Percentiles rank a stretch among this genome's conserved stretches.
phyloP scores from a whole-genome alignment of 30 jellyfish, hydroid and myxozoan species.

The Chrysaora quinquecirrha region DNA sequence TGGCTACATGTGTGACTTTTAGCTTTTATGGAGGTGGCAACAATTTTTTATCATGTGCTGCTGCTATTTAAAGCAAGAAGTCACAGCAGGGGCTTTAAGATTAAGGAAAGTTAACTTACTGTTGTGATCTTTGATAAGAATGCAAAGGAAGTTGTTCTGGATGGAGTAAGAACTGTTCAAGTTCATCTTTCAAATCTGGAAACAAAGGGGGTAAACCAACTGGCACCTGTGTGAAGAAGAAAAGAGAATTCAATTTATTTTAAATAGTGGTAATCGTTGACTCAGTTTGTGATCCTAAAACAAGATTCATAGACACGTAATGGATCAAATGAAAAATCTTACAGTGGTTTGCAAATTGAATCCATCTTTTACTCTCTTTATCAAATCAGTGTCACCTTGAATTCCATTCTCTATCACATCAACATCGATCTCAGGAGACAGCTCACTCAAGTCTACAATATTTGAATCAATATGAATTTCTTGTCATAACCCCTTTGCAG shows the following conservation, averaged over 20 bases:
- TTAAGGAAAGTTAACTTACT: slow-evolving; percentile 37
- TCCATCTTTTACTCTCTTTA: slow-evolving; percentile 13
- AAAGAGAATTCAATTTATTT: too few relatives aligned
- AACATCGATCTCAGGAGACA: slow-evolving; percentile 65
- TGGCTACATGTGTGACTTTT: too few relatives aligned
- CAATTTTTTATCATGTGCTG: too few relatives aligned
- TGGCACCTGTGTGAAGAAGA: slow-evolving; percentile 65
- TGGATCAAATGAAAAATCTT: not conserved
- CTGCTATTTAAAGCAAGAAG: too few relatives aligned
- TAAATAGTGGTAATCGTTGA: too few relatives aligned
- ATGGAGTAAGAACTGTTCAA: slow-evolving; percentile 70
- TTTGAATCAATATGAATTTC: too few relatives aligned
- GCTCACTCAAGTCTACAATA: not conserved
- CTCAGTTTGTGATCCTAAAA: too few relatives aligned
- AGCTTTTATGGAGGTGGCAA: too few relatives aligned
- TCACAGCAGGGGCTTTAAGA: too few relatives aligned
- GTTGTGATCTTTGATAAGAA: slow-evolving; percentile 64
- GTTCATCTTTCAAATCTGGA: slow-evolving; percentile 77
- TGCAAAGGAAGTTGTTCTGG: slow-evolving; percentile 81
- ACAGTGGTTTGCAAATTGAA: slow-evolving; percentile 62
- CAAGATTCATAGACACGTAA: not conserved
- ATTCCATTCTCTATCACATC: slow-evolving; percentile 76
- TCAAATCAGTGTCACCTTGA: slow-evolving; percentile 66
- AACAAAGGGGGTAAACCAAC: slow-evolving; percentile 81
- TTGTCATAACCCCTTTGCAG: too few relatives aligned